These are phyloP conservation scores for Anableps anableps DNA, from an alignment of 2,797 vertebrate genomes.

Conservation along the genomic window DNA sequence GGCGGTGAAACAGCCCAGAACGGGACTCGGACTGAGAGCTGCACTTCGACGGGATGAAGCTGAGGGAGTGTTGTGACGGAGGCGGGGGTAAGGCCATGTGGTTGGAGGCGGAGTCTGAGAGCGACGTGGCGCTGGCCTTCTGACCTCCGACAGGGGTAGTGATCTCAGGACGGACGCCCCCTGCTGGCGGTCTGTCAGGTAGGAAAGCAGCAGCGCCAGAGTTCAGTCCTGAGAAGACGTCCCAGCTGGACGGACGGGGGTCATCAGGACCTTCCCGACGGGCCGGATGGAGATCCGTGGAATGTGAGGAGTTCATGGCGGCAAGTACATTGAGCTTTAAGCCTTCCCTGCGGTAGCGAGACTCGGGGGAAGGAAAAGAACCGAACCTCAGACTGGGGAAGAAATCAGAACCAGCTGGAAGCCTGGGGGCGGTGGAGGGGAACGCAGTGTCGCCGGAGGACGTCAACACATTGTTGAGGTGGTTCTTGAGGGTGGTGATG, in stretches of 20 bases:
- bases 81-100: constrained; percentile 29
- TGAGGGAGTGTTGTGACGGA: background rate
- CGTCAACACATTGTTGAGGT: background rate
- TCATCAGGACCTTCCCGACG: background rate
- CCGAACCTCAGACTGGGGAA: background rate
- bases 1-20: background rate
- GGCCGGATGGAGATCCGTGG: constrained; percentile 13
- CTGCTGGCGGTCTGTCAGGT: background rate
- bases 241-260: constrained; percentile 5
- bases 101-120: background rate
- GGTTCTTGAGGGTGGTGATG: constrained; percentile 21
- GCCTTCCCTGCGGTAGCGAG: background rate
- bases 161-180: background rate
- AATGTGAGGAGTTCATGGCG: constrained; percentile 11
- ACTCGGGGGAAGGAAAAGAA: background rate
- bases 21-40: background rate
- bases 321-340: background rate
- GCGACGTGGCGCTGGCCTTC: background rate
- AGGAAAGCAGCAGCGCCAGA: background rate
- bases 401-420: background rate
- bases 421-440: background rate
- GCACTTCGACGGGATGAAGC: background rate
- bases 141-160: background rate
- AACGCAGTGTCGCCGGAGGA: background rate
- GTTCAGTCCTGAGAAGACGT: constrained; percentile 28